Base-by-base conservation (phyloP, 2,113 vertebrate genomes). In the Odocoileus hemionus region DNA sequence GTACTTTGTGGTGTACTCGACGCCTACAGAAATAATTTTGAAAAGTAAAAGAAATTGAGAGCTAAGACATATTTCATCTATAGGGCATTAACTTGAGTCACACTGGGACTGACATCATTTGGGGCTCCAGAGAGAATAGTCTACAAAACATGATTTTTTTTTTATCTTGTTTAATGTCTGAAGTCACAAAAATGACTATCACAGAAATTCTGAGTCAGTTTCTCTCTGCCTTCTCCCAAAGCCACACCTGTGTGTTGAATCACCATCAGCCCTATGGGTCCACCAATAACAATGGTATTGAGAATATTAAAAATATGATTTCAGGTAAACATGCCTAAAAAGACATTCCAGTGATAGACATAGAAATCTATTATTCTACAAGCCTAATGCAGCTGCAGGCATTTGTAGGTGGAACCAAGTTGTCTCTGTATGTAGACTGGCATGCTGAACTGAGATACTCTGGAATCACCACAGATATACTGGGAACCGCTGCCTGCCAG, bases 401-500 rank as follows among this genome's bases (percentile, higher is more conserved):
- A 4, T 30, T 33, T 25, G 30, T 10, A 15, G 6, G n/a, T 39
- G 82, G 92, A 57, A 33, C 39, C 61, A 39, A 8, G 9, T 7
- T 82, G 4, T 36, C 83, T 76, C 84, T 43, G 19, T 17, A 25
- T 1, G 1, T 36, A 50, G 57, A 43, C 11, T 1, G 26, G 16
- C 14, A 2, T 2, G 21, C 43, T 13, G 36, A 30, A 10, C 30
- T 6, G 45, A 25, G 21, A 12, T 14, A 26, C 84, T 60, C 57
- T 57, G 91, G 76, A 89, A 83, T 39, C 60, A 78, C 43, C 33
- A 1, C 0, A 55, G 58, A 89, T 45, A 94, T 95, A 47, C 36
- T 55, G 93, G 91, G 89, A 94, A 91, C 93, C 26, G 4, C 45
- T 26, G 54, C 67, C 76, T 64, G 67, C 86, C 97, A 84, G 55